Evolutionary conservation across 2,113 vertebrate species (phyloP).

Genomic region (Danio rerio): GRCz12tu NC_133184.1:39887501-39888000

Average conservation of each 20-base stretch:
- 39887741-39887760: conserved; percentile 5
- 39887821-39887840: conserved; percentile 1
- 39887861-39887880: conserved; percentile 29
- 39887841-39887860: not conserved
- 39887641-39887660: no score
- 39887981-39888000: not conserved
- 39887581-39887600: no score
- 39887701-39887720: not conserved
- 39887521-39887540: no score
- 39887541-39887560: no score
- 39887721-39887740: not conserved
- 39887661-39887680: no score
- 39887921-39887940: not conserved
- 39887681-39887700: not conserved
- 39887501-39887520: not conserved
- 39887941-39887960: not conserved
- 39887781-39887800: not conserved
- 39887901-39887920: not conserved
- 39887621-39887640: no score
- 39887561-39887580: no score
- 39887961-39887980: conserved; percentile 20
- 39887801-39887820: conserved; percentile 9
- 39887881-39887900: not conserved
- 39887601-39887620: no score
- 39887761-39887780: not conserved